Percentiles rank a stretch among this genome's conserved stretches.
Evolutionary conservation across 1,140 invertebrate genomes (phyloP).

Genomic region (Zaprionus africanus): DNA sequence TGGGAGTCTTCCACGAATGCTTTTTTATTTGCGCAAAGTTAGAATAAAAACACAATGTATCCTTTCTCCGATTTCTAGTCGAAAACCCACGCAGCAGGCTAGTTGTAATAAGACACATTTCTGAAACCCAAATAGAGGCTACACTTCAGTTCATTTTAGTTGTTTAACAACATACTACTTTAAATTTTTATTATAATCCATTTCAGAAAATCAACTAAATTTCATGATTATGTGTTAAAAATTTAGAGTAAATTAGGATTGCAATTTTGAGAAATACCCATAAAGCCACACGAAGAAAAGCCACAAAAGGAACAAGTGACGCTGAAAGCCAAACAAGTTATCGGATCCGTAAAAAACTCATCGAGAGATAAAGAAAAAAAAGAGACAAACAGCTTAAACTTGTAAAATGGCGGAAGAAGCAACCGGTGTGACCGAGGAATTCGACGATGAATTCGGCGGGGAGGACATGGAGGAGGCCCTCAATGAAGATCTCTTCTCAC

Average conservation of each 20-base stretch:
- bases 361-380: too few relatives aligned
- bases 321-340: not conserved
- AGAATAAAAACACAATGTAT: too few relatives aligned
- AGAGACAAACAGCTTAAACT: not conserved
- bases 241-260: slow-evolving; percentile 27
- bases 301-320: not conserved
- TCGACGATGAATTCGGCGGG: slow-evolving; percentile 53
- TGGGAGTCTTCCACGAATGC: too few relatives aligned
- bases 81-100: not conserved
- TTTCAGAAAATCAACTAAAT: slow-evolving; percentile 56
- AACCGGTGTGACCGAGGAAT: slow-evolving; percentile 57
- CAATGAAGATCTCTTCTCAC: slow-evolving; percentile 71
- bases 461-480: slow-evolving; percentile 61
- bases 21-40: too few relatives aligned
- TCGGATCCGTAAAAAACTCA: too few relatives aligned
- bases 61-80: not conserved
- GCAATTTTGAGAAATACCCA: slow-evolving; percentile 14
- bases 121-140: not conserved
- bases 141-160: slow-evolving; percentile 67
- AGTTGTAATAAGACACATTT: not conserved
- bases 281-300: slow-evolving; percentile 17
- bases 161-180: slow-evolving; percentile 45
- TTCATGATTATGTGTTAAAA: slow-evolving; percentile 47
- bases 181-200: slow-evolving; percentile 48
- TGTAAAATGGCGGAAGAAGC: slow-evolving; percentile 53